Percentiles rank a stretch among this genome's conserved stretches.
Evolutionary conservation across 2,797 vertebrate genomes (phyloP).

Genomic region (Sylvilagus floridanus): DNA sequence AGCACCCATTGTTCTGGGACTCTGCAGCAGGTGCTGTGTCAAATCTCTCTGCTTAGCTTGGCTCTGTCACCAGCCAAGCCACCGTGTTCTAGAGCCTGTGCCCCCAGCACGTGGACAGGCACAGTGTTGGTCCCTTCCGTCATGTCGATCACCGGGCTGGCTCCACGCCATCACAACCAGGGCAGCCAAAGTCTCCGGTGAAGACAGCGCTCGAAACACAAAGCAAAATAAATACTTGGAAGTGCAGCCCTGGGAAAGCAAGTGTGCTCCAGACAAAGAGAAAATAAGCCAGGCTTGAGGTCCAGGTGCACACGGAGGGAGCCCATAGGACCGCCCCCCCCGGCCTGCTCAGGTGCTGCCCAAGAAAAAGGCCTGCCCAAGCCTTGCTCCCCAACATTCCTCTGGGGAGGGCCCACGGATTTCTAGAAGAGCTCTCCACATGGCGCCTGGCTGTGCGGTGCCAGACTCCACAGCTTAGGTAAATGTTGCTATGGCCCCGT

Average conservation of each 20-base stretch:
- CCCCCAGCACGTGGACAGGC: neutral
- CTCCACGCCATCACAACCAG: neutral
- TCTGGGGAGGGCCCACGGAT: slow-evolving; percentile 29
- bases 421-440: slow-evolving; percentile 80
- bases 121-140: fast-evolving
- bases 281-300: neutral
- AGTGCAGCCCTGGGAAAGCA: neutral
- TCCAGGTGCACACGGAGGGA: fast-evolving
- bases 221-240: neutral
- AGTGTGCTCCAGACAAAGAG: neutral
- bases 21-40: neutral
- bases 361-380: slow-evolving; percentile 20
- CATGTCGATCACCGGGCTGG: neutral
- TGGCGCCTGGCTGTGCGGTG: slow-evolving; percentile 68
- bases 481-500: slow-evolving; percentile 80
- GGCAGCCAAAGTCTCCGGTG: neutral
- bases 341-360: slow-evolving; percentile 37
- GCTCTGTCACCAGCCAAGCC: neutral
- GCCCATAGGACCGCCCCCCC: neutral
- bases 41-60: neutral
- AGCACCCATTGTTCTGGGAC: neutral
- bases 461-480: slow-evolving; percentile 84
- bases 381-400: slow-evolving; percentile 33
- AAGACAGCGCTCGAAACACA: neutral
- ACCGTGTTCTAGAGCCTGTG: neutral